Base-by-base conservation (phyloP, 2,888 invertebrate species). In the Erebia palarica region DNA sequence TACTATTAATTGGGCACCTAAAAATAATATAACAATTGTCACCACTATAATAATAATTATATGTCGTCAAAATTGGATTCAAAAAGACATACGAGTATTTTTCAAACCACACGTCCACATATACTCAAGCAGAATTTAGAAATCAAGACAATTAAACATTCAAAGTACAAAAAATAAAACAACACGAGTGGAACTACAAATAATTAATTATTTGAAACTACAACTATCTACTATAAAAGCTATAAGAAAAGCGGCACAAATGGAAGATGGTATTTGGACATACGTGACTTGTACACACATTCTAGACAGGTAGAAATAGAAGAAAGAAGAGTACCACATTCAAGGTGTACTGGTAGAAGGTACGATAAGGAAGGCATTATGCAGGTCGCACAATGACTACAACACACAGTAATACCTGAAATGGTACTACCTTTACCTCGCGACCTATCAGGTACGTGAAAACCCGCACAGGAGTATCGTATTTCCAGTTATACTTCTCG, bases 391-490 rank as follows among this genome's bases (percentile, higher is more conserved):
- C 93, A 93, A 92, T 90, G 92, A 88, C 90, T 92, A 93, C 91
- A 80, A 91, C 91, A 92, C 91, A 89, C 93, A 92, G 90, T 92
- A 92, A 90, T 88, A 92, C 92, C 90, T 90, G 92, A 89, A 91
- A 88, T 92, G 91, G 91, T 93, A 92, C 92, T 92, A 81, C 96
- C 96, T 92, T 92, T 92, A 94, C 94, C 94, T 98, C 98, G 86
- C 97, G 95, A 76, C 99, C 99, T 91, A 99, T 99, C 82, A 99
- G 94, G 94, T 99, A 99, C 57, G 99, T 99, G 94, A 99, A 99
- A 76, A 99, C 97, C 78, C 99, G 95, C 65, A 99, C 98, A 81
- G 98, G 96, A 91, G 97, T 96, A 70, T 96, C 96, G 76, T 92
- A 92, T 77, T 92, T 92, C 97, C 97, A 97, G 89, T 99, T 99